A percentile compares a stretch with the other conserved stretches of the same genome.
Conservation (phyloP, 2,113 vertebrate genomes). For the Tympanuchus pallidicinctus region DNA sequence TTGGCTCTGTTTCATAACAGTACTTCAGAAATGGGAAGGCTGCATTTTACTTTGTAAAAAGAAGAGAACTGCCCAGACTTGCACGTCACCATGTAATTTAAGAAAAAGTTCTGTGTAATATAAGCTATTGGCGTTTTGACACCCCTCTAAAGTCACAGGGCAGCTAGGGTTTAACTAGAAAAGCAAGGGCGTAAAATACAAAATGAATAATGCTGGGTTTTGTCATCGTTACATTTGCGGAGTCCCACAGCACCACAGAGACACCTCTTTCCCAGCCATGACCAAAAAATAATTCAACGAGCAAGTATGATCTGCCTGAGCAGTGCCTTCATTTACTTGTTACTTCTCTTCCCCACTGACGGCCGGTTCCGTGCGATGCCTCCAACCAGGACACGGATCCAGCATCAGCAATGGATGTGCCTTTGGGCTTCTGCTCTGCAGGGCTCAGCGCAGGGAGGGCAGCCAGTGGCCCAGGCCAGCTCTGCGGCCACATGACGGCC, state of each 20-base stretch:
- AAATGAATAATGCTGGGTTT: background rate
- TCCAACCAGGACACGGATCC: background rate
- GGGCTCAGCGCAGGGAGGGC: background rate
- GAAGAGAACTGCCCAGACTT: conserved; percentile 22
- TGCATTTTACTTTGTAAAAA: conserved; percentile 35
- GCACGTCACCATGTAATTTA: conserved; percentile 10
- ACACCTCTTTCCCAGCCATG: background rate
- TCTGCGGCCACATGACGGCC: background rate
- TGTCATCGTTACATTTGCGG: background rate
- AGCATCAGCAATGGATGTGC: background rate
- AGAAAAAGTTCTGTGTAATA: conserved; percentile 29
- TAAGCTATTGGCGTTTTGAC: conserved; percentile 22
- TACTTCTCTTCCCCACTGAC: background rate
- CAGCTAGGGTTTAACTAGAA: background rate
- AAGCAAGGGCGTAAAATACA: background rate
- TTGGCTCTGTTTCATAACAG: conserved; percentile 33
- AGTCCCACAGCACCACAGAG: background rate
- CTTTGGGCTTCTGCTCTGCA: background rate
- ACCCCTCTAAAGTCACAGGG: background rate
- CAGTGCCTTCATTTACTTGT: background rate
- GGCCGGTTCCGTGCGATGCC: background rate
- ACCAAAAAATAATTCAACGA: background rate
- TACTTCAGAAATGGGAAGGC: conserved; percentile 41
- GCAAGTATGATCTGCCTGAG: background rate
- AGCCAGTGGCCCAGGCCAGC: accelerated